These are phyloP conservation scores for Elgaria multicarinata DNA, from an alignment of 2,113 vertebrate species.

Conservation along the genomic window DNA sequence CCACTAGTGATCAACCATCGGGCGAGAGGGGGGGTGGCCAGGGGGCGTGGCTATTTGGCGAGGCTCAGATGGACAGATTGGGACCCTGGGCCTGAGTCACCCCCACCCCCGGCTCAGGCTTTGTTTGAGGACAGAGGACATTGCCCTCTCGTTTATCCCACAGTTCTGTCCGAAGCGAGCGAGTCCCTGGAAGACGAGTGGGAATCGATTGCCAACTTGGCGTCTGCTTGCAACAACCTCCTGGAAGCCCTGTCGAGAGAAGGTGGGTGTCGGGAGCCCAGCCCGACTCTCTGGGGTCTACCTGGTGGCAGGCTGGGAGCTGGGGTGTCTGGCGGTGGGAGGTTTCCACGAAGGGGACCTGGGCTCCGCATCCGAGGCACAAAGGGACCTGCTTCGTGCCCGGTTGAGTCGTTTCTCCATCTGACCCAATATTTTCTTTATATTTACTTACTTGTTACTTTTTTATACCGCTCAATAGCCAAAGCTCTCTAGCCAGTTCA, in stretches of 20 bases:
- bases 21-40: no score
- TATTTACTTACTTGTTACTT: no score
- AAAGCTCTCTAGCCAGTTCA: no score
- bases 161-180: conserved; percentile 84
- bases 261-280: conserved; percentile 72
- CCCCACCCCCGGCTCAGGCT: no score
- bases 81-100: no score
- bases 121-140: background rate
- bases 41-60: no score
- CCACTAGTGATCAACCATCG: no score
- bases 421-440: no score
- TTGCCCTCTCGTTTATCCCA: background rate
- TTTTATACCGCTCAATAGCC: no score
- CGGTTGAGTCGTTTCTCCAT: background rate
- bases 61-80: no score
- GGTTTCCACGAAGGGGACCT: background rate
- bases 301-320: background rate
- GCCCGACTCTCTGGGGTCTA: background rate
- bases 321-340: background rate
- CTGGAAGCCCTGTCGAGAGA: conserved; percentile 88
- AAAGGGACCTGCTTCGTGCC: background rate
- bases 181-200: conserved; percentile 89
- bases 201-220: conserved; percentile 89
- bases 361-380: background rate
- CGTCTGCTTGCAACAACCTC: conserved; percentile 87